Base-by-base conservation (phyloP, 2,888 invertebrate species). In the Drosophila cognata region DNA sequence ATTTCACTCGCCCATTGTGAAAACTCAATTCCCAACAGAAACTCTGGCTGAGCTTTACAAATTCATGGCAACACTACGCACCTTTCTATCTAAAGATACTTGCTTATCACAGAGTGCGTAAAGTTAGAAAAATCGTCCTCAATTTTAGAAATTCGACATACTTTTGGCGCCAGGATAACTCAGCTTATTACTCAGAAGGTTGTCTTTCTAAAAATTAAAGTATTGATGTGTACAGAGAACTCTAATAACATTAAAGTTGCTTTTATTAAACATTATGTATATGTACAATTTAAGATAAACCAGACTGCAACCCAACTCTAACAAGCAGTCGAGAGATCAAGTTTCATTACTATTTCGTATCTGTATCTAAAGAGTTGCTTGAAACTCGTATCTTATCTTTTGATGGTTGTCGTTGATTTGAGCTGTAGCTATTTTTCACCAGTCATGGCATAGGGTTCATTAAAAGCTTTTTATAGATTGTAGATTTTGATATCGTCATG, bases 11-110 rank as follows among this genome's bases (percentile, higher is more conserved):
- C 43, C 36, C 64, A 62, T 57, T 41, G 41, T 38, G 57, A 35
- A 29, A 64, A 65, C 18, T 38, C 18, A 11, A 58, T 51, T 56
- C n/a, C 55, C 35, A 41, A 46, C 25, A 31, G 38, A 69, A 53
- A 53, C 31, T 48, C 29, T 48, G 16, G 25, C 25, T 13, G 16
- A 43, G 16, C 36, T 33, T 31, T 18, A 13, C 16, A 58, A 67
- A 48, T 41, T 31, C 18, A 28, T 10, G 21, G 13, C 0, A 21
- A 25, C 41, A 18, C 16, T 18, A 25, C 4, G 7, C 35, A 53
- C 18, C 25, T 43, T 61, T 46, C 50, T 31, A 53, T 8, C 13
- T 25, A 0, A 38, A 38, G 18, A 36, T 28, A 7, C 13, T 18
- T n/a, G 13, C n/a, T 38, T 51, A 63, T 53, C 25, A 59, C 43